Conservation (phyloP, 2,888 invertebrate species). For the Conus canariensis region DNA sequence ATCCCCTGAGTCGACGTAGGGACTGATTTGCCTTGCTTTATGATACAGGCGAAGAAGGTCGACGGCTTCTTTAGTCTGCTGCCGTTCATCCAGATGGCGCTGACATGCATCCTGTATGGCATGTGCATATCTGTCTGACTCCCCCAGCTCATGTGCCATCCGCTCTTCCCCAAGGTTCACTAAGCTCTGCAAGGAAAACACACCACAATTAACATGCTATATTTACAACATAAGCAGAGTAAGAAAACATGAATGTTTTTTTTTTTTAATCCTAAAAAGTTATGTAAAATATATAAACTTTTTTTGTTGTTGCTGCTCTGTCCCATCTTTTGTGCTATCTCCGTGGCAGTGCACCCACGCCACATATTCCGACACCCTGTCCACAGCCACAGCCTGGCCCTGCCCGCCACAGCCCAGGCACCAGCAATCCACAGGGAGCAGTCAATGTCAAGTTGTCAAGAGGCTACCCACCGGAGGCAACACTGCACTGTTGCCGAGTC, state of each 20-base stretch:
- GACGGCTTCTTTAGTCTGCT: constrained; percentile 65
- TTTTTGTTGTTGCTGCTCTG: too few species aligned
- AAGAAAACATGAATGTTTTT: not conserved
- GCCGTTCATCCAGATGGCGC: constrained; percentile 70
- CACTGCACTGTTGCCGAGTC: too few species aligned
- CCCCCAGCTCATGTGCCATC: constrained; percentile 63
- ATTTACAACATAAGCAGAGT: not conserved
- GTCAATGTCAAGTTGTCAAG: too few species aligned
- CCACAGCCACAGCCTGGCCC: too few species aligned
- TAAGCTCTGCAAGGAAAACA: constrained; percentile 56
- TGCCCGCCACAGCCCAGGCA: too few species aligned
- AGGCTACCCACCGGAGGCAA: too few species aligned
- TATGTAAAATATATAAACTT: not conserved
- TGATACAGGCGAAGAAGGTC: constrained; percentile 70
- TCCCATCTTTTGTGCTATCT: too few species aligned
- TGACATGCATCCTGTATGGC: constrained; percentile 71
- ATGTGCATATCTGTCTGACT: constrained; percentile 62
- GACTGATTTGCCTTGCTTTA: constrained; percentile 62
- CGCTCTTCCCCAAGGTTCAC: constrained; percentile 54
- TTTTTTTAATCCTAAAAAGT: too few species aligned
- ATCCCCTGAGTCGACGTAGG: constrained; percentile 58
- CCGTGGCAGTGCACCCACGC: too few species aligned
- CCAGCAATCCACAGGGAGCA: too few species aligned
- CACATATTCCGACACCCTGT: too few species aligned
- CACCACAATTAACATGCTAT: not conserved